Percentiles rank a stretch among this genome's conserved stretches.
Evolutionary conservation across 64 coral and sea anemone species (phyloP).

Genomic region (Anthopleura sola): DNA sequence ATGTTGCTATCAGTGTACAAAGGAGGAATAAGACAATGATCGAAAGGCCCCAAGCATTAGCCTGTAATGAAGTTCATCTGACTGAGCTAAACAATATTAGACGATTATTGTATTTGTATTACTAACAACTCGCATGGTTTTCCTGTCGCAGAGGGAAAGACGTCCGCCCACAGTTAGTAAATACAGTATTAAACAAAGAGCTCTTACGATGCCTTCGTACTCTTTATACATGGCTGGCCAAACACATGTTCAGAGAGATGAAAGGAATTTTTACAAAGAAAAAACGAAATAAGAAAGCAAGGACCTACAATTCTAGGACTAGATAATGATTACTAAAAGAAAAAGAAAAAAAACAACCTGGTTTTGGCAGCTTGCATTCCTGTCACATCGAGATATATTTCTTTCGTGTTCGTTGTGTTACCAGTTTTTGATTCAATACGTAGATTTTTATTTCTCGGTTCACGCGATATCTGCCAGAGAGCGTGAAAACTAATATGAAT

Average conservation of each 20-base stretch:
- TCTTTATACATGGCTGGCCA: conserved; percentile 21
- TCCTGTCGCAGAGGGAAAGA: conserved; percentile 19
- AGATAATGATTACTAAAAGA: background rate
- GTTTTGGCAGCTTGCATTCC: background rate
- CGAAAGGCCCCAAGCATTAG: conserved; percentile 7
- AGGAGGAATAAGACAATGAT: background rate
- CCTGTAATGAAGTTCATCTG: background rate
- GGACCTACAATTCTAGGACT: background rate
- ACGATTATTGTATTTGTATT: conserved; percentile 22
- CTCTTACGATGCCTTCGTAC: background rate
- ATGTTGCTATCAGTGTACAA: background rate
- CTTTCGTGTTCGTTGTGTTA: background rate
- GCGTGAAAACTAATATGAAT: background rate
- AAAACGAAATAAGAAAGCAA: background rate
- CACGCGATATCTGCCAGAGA: background rate
- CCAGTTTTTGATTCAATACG: background rate
- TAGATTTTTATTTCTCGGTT: background rate
- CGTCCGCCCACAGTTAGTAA: conserved; percentile 24
- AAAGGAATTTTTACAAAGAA: conserved; percentile 13
- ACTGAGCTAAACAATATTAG: conserved; percentile 21
- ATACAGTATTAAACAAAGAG: conserved; percentile 18
- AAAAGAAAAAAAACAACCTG: background rate
- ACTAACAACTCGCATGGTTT: conserved; percentile 5
- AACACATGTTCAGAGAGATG: conserved; percentile 8
- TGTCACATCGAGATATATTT: background rate